Conservation (phyloP, 2,797 vertebrate genomes). For the Dryobates pubescens region DNA sequence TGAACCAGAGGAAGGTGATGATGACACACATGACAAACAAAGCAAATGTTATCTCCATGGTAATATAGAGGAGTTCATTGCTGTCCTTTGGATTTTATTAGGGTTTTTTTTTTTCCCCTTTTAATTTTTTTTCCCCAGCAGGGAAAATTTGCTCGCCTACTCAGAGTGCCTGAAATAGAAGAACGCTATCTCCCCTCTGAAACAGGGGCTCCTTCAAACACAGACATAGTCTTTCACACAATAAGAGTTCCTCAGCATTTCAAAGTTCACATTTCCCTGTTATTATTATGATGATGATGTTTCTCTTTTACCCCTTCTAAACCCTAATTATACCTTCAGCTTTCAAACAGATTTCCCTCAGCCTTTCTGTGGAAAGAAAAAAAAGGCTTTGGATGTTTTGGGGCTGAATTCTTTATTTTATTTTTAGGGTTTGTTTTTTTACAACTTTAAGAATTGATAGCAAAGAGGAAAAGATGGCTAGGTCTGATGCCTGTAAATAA, state of each 20-base stretch:
- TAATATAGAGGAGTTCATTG: slow-evolving; percentile 72
- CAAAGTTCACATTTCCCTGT: neutral
- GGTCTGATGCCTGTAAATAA: neutral
- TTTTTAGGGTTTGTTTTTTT: neutral
- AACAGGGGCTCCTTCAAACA: slow-evolving; percentile 60
- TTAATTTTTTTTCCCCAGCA: slow-evolving; percentile 37
- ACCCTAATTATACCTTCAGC: neutral
- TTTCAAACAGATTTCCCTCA: neutral
- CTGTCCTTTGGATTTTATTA: slow-evolving; percentile 78
- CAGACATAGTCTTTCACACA: slow-evolving; percentile 1
- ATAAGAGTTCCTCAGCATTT: slow-evolving; percentile 15
- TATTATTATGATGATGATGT: neutral
- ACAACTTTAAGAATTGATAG: neutral
- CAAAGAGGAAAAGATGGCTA: neutral
- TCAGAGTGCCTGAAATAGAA: slow-evolving; percentile 73
- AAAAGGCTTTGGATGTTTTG: neutral
- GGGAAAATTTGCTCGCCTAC: slow-evolving; percentile 78
- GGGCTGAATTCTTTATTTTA: neutral
- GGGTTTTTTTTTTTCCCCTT: slow-evolving; percentile 23
- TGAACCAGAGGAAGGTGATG: slow-evolving; percentile 60
- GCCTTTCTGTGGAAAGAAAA: neutral
- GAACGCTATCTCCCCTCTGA: slow-evolving; percentile 52
- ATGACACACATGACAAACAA: slow-evolving; percentile 72
- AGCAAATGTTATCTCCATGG: slow-evolving; percentile 81
- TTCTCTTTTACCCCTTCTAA: neutral